A percentile compares a stretch with the other conserved stretches of the same genome.
Conservation (phyloP, 2,888 invertebrate species). For the Stenolophus ochropezus region DNA sequence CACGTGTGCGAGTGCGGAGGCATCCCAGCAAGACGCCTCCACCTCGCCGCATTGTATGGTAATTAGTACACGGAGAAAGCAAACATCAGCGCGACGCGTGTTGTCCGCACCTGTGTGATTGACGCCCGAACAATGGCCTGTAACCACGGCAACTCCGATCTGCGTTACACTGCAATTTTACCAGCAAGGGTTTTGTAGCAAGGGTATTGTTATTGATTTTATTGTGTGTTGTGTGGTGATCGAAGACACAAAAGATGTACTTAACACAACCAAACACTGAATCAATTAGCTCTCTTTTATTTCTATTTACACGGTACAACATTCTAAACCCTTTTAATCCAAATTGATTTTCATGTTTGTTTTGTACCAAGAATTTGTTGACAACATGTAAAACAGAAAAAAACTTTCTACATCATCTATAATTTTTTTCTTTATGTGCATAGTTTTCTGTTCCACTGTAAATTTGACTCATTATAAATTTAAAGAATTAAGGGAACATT, state of each 20-base stretch:
- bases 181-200: not conserved
- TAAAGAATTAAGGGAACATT: too few species aligned
- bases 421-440: too few species aligned
- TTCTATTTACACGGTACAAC: conserved; percentile 4
- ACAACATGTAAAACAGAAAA: not conserved
- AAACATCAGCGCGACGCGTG: conserved; percentile 47
- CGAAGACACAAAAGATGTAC: conserved; percentile 28
- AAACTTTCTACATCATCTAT: not conserved
- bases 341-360: not conserved
- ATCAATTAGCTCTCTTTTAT: conserved; percentile 25
- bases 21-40: conserved; percentile 22
- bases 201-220: conserved; percentile 41
- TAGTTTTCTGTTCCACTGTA: too few species aligned
- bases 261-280: conserved; percentile 27
- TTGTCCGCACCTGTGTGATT: conserved; percentile 48
- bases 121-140: conserved; percentile 40
- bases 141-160: conserved; percentile 22
- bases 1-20: conserved; percentile 27
- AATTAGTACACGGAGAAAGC: conserved; percentile 58
- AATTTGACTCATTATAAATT: too few species aligned
- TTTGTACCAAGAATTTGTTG: not conserved
- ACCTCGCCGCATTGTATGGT: conserved; percentile 51
- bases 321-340: not conserved
- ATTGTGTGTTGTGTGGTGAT: conserved; percentile 18
- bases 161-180: conserved; percentile 40